Conservation (phyloP, 2,888 invertebrate genomes). For the Lysandra bellargus region DNA sequence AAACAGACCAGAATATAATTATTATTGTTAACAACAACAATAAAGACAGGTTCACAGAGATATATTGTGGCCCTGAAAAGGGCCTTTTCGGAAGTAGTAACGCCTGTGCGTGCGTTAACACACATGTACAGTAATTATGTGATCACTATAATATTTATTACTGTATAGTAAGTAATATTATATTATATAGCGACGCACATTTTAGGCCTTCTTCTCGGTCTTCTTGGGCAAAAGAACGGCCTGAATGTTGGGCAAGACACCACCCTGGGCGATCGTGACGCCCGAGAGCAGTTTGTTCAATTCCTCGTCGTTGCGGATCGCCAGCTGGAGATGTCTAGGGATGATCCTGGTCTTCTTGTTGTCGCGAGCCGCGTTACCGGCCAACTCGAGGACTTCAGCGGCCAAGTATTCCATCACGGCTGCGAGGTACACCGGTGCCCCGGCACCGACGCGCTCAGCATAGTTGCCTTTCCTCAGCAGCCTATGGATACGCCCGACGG, state of each 20-base stretch:
- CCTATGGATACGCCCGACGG: constrained; percentile 77
- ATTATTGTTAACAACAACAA: not conserved
- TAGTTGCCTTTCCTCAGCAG: constrained; percentile 81
- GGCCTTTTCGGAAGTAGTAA: constrained; percentile 33
- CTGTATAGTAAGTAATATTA: not conserved
- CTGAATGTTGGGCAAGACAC: constrained; percentile 78
- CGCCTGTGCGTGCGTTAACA: not conserved
- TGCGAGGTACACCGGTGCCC: constrained; percentile 74
- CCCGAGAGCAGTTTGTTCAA: constrained; percentile 60
- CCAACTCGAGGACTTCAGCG: constrained; percentile 84
- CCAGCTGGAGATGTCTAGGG: constrained; percentile 87
- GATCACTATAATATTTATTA: not conserved
- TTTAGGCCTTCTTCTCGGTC: constrained; percentile 56
- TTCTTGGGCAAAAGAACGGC: constrained; percentile 87
- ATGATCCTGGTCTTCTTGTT: constrained; percentile 87
- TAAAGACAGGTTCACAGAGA: constrained; percentile 11
- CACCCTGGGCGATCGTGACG: not conserved
- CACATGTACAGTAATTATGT: not conserved
- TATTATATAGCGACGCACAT: not conserved
- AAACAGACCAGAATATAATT: not conserved
- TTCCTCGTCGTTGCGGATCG: constrained; percentile 89
- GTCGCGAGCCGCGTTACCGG: constrained; percentile 83
- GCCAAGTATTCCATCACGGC: constrained; percentile 83
- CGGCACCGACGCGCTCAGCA: constrained; percentile 79
- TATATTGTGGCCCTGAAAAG: constrained; percentile 43